These are phyloP conservation scores for Dinocampus coccinellae DNA, from an alignment of 2,888 invertebrate genomes.

Conservation along the genomic window DNA sequence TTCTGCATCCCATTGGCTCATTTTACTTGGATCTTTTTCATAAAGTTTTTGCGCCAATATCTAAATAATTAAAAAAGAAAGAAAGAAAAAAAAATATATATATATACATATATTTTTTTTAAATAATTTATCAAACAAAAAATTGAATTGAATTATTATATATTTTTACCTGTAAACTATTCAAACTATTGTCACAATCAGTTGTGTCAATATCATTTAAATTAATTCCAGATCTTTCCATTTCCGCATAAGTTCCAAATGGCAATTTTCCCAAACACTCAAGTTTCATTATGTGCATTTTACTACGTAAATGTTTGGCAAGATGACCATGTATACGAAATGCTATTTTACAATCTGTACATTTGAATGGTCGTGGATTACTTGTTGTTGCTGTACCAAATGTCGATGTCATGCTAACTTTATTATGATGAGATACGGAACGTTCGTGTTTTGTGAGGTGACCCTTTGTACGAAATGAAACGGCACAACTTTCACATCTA, in stretches of 20 bases:
- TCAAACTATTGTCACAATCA: constrained; percentile 94
- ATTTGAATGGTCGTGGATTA: constrained; percentile 96
- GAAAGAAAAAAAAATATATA: constrained; percentile 1
- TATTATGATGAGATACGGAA: constrained; percentile 92
- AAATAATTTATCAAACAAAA: not conserved
- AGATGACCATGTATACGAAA: constrained; percentile 97
- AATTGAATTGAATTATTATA: too few species aligned
- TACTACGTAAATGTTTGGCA: constrained; percentile 95
- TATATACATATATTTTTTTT: not conserved
- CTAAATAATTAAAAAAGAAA: constrained; percentile 67
- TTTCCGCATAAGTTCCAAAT: constrained; percentile 93
- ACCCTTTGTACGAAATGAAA: constrained; percentile 90
- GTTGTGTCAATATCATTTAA: constrained; percentile 96
- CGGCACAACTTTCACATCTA: constrained; percentile 91
- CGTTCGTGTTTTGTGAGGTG: constrained; percentile 94
- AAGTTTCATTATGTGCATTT: constrained; percentile 94
- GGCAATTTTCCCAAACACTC: constrained; percentile 94
- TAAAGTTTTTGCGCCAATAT: constrained; percentile 84
- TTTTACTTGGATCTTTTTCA: constrained; percentile 84
- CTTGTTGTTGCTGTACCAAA: constrained; percentile 86
- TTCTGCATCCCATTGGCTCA: constrained; percentile 76
- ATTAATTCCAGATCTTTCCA: constrained; percentile 90
- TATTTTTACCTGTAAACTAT: constrained; percentile 79
- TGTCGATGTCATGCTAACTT: constrained; percentile 86
- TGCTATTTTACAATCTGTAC: constrained; percentile 95